phyloP scores from a whole-genome alignment of 2,888 invertebrate genomes.

The Myopa tessellatipennis region DNA sequence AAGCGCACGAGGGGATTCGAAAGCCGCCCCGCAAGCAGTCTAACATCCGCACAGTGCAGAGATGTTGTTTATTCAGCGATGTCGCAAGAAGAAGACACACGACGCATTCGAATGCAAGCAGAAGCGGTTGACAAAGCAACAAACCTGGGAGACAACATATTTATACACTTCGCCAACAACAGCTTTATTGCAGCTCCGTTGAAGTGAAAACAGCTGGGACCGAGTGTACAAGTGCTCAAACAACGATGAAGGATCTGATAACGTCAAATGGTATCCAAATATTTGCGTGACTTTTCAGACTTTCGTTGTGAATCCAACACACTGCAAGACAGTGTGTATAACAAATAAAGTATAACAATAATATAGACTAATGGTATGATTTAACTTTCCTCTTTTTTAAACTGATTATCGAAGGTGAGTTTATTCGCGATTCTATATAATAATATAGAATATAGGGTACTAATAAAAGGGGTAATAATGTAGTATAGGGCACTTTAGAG shows the following conservation, averaged over 20 bases:
- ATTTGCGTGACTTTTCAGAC: neutral
- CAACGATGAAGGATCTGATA: neutral
- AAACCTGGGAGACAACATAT: conserved; percentile 28
- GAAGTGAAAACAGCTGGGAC: conserved; percentile 28
- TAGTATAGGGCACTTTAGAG: too few species aligned
- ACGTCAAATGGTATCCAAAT: conserved; percentile 10
- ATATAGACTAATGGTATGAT: too few species aligned
- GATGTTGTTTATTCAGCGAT: too few species aligned
- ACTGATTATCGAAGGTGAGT: too few species aligned
- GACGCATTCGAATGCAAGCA: conserved; percentile 3
- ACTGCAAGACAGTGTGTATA: too few species aligned
- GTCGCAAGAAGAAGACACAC: neutral
- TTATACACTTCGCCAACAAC: conserved; percentile 25
- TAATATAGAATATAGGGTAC: too few species aligned
- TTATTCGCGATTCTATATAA: too few species aligned
- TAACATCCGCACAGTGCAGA: neutral
- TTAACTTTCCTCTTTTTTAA: too few species aligned
- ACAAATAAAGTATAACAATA: too few species aligned
- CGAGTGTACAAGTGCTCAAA: neutral
- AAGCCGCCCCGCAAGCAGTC: neutral
- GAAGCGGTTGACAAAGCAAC: neutral
- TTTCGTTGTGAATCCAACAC: too few species aligned
- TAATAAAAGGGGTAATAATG: too few species aligned
- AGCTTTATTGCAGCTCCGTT: conserved; percentile 14
- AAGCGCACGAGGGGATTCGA: conserved; percentile 3